Percentiles rank a stretch among this genome's conserved stretches.
Conservation (phyloP, 1,140 invertebrate species). For the Bradynema listronoti region DNA sequence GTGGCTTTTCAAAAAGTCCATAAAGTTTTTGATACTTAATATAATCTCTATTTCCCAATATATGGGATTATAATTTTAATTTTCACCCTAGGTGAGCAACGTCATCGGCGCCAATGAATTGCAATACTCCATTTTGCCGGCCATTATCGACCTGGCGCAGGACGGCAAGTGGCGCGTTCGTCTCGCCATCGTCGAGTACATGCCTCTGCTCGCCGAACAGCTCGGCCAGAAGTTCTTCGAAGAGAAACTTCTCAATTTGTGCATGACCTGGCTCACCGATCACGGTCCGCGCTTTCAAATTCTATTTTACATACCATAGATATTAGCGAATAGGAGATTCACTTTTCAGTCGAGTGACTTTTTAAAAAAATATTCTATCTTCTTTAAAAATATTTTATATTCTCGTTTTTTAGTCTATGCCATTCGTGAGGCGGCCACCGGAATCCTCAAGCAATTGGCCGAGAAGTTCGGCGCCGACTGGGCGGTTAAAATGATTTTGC, state of each 20-base stretch:
- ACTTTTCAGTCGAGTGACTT: no score
- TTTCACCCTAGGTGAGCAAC: slow-evolving; percentile 76
- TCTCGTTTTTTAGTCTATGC: slow-evolving; percentile 77
- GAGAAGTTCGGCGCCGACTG: slow-evolving; percentile 96
- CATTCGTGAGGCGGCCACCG: slow-evolving; percentile 92
- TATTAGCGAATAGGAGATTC: no score
- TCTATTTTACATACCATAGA: no score
- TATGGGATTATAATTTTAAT: no score
- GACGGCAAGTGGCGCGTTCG: slow-evolving; percentile 98
- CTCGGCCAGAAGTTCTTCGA: slow-evolving; percentile 95
- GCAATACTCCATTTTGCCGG: slow-evolving; percentile 85
- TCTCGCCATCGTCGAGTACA: slow-evolving; percentile 92
- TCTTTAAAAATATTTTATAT: no score
- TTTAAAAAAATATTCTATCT: no score
- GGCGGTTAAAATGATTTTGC: slow-evolving; percentile 92
- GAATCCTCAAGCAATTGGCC: slow-evolving; percentile 91
- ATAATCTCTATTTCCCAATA: background rate
- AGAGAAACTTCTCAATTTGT: slow-evolving; percentile 90
- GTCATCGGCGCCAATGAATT: slow-evolving; percentile 77
- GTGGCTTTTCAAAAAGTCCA: no score
- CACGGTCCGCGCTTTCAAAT: slow-evolving; percentile 65
- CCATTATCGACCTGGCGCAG: slow-evolving; percentile 96
- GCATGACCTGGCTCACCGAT: slow-evolving; percentile 98
- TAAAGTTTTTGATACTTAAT: no score
- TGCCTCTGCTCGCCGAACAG: slow-evolving; percentile 88